A percentile compares a stretch with the other conserved stretches of the same genome.
Conservation (phyloP, 2,797 vertebrate genomes). For the Helicolenus hilgendorfi region DNA sequence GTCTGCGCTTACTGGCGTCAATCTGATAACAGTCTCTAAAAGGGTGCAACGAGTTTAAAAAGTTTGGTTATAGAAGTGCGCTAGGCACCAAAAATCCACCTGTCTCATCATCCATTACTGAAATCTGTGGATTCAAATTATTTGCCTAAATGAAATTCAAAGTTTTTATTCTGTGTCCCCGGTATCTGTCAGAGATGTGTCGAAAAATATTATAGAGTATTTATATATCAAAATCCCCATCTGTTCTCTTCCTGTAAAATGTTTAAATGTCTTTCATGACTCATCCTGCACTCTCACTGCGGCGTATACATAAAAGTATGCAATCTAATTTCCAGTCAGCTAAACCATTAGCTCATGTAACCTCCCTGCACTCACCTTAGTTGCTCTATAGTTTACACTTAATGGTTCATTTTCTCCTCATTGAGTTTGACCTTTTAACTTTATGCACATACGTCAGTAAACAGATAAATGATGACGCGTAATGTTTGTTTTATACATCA, state of each 20-base stretch:
- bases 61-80: not conserved
- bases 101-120: not conserved
- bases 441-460: not conserved
- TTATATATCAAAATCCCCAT: not conserved
- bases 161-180: not conserved
- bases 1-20: not conserved
- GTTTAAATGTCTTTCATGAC: not conserved
- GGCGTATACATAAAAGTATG: no score
- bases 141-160: not conserved
- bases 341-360: not conserved
- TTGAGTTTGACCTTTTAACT: not conserved
- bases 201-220: not conserved
- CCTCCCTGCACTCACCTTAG: not conserved
- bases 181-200: not conserved
- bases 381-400: not conserved
- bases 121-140: not conserved
- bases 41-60: not conserved
- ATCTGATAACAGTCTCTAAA: constrained; percentile 25
- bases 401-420: not conserved
- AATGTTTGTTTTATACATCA: not conserved
- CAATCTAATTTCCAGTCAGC: not conserved
- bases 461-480: no score
- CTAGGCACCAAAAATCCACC: not conserved
- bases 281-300: not conserved
- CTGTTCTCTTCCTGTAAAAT: not conserved